Evolutionary conservation across 2,797 vertebrate species (phyloP), one percentile per base, ranked within the genome.

Genomic region (Tapirus indicus): DNA sequence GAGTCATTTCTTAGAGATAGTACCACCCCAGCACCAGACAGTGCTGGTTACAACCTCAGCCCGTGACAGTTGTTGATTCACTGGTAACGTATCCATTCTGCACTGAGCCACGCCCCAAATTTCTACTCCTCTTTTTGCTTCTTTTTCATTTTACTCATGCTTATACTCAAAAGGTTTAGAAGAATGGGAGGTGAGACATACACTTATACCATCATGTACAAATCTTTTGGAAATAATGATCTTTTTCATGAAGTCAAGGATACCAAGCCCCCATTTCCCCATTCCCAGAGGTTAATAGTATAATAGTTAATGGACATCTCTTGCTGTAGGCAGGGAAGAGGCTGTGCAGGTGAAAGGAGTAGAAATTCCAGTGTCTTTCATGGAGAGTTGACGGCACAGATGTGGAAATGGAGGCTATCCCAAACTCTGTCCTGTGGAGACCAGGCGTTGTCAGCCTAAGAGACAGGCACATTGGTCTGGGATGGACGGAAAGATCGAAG

Each of bases 91-190:
- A 49, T 32, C 7, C 52, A 1, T 80, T 54, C 35, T 82, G 32
- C 20, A 62, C 49, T 20, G 80, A 85, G 66, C 32, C 16, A 78
- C 21, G 60, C 18, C n/a, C 54, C 74, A 82, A 32, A 91, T 69
- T 80, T 85, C 35, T 74, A 47, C 27, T 80, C 25, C 13, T 93
- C 27, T 72, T 80, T 69, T 49, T 91, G n/a, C 35, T 75, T 80
- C n/a, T 20, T 94, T 93, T 49, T 79, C 25, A 62, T 91, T 82
- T 95, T 78, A 69, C 56, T 75, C 23, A 27, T 77, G 21, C 82
- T 88, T n/a, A 38, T 86, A 35, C 32, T 97, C 27, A 62, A 69
- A 90, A 91, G 1, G 1, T 62, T 93, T 95, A 86, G 85, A 91
- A 94, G 85, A 56, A 52, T 60, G 14, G 20, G 5, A 86, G 44